These are phyloP conservation scores for Ceratotherium simum DNA, from an alignment of 2,113 vertebrate species.

Conservation along the genomic window DNA sequence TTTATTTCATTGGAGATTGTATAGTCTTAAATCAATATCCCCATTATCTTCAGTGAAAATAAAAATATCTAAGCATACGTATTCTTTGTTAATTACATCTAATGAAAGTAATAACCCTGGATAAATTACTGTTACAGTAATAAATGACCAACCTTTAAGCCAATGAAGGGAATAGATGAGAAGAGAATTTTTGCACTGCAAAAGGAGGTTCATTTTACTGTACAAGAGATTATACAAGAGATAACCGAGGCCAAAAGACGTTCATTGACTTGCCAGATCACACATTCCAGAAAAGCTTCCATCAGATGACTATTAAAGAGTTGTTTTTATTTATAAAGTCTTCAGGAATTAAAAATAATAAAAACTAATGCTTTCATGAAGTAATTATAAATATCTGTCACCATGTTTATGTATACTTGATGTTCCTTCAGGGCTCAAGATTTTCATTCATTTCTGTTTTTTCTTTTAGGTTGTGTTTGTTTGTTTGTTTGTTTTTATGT, in stretches of 20 bases:
- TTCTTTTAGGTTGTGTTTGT: too few species aligned
- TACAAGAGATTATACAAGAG: neutral
- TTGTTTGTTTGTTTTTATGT: too few species aligned
- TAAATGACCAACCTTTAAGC: constrained; percentile 55
- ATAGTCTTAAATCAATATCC: constrained; percentile 62
- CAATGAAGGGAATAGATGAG: neutral
- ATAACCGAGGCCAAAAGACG: neutral
- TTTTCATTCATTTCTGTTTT: neutral
- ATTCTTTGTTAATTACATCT: constrained; percentile 73
- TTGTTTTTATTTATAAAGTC: neutral
- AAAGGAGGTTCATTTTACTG: neutral
- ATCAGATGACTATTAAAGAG: neutral
- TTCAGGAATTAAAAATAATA: neutral
- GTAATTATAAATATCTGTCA: neutral
- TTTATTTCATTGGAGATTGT: constrained; percentile 51
- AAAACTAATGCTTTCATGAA: neutral
- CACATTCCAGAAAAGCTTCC: neutral
- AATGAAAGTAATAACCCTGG: constrained; percentile 74
- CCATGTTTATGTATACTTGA: neutral
- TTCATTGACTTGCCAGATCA: neutral
- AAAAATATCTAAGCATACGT: constrained; percentile 69
- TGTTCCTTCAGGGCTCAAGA: neutral
- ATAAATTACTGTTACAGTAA: constrained; percentile 52
- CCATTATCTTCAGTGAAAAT: constrained; percentile 68
- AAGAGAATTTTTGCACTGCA: neutral